A percentile compares a stretch with the other conserved stretches of the same genome.
phyloP scores from a whole-genome alignment of 2,113 vertebrate species.

The Pedetes capensis region DNA sequence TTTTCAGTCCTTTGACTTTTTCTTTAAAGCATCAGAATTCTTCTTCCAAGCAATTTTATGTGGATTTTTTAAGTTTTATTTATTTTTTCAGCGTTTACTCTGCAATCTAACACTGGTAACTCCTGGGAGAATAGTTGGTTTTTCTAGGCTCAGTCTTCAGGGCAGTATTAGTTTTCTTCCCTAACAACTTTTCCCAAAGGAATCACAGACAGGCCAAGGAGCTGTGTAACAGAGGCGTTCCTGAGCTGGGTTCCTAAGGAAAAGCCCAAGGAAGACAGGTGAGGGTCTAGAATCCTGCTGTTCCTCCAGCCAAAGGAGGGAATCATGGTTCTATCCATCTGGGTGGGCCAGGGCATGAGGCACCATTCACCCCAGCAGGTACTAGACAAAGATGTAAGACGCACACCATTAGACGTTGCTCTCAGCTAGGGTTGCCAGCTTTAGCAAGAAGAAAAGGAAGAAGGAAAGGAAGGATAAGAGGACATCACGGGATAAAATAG shows the following conservation, averaged over 20 bases:
- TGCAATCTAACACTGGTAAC: neutral
- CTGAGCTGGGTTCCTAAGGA: neutral
- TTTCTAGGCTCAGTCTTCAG: neutral
- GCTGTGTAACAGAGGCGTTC: too few relatives aligned
- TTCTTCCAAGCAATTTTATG: neutral
- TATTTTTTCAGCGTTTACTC: neutral
- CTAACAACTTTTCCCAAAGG: neutral
- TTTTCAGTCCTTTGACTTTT: neutral
- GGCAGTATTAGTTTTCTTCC: neutral
- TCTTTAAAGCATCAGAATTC: neutral
- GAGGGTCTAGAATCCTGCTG: neutral
- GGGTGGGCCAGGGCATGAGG: too few relatives aligned
- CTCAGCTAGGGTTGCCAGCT: too few relatives aligned
- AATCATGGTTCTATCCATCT: too few relatives aligned
- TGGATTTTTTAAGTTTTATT: too few relatives aligned
- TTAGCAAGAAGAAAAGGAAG: too few relatives aligned
- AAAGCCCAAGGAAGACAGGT: neutral
- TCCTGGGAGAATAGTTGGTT: rapidly evolving
- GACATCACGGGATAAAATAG: too few relatives aligned
- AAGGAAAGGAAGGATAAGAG: neutral
- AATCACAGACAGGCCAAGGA: neutral
- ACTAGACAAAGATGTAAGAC: too few relatives aligned
- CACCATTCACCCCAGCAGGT: too few relatives aligned
- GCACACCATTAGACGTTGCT: too few relatives aligned
- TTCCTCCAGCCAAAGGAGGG: neutral